Evolutionary conservation across 2,797 vertebrate genomes (phyloP), one percentile per base, ranked within the genome.

Genomic region (Sebastiscus tertius): DNA sequence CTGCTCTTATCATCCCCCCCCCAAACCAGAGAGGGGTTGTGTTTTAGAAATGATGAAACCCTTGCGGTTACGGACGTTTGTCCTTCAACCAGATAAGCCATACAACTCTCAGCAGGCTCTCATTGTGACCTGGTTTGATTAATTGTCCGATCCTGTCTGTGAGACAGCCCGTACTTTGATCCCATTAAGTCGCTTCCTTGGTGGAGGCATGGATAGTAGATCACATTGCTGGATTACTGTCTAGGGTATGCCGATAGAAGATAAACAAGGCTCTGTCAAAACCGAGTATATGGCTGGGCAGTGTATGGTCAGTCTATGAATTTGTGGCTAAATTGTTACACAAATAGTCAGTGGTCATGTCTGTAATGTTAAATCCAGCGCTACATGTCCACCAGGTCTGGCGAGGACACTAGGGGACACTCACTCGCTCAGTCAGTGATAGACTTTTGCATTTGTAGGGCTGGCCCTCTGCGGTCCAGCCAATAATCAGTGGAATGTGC

Each of bases 181-280:
- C 89, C 46, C 64, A 82, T 92, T 91, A 90, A 39, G 72, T 80
- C 14, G 65, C 77, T 74, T 88, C 74, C 70, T 79, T 26, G 1
- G 24, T 55, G 52, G 31, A 80, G 72, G 42, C 62, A 61, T 52
- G 9, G 46, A 64, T 68, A 85, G 46, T 72, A 69, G 75, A 75
- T 72, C 39, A 33, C 58, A 52, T 75, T 72, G 52, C 42, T 81
- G 81, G 67, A 89, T 89, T 87, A 80, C 66, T 64, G 67, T 74
- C 49, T 54, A 5, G 8, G 8, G 1, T 49, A 18, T 49, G 46
- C 46, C 3, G 42, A 46, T 46, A 52, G 18, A 52, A 52, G 18
- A 52, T 20, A 52, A 52, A 52, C 20, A 52, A 46, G 42, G 9
- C 33, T 33, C 33, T 33, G 29, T 29, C 29, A 29, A 29, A 29